These are phyloP conservation scores for Furcula furcula DNA, from an alignment of 2,888 invertebrate species.

Conservation along the genomic window DNA sequence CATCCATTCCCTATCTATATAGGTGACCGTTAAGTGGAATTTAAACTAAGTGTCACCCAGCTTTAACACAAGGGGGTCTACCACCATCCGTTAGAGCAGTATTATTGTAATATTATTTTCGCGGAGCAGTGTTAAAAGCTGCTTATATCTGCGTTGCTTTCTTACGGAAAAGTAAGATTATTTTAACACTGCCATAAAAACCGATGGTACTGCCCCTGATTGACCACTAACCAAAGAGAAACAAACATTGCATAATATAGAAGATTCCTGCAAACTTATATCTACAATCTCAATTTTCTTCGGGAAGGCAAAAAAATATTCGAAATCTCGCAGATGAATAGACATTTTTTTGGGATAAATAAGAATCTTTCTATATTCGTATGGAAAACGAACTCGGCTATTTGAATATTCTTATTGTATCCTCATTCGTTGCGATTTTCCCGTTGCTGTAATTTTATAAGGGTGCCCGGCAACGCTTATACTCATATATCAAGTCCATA, in stretches of 20 bases:
- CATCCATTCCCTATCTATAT: no score
- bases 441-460: slow-evolving; percentile 56
- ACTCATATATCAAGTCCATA: slow-evolving; percentile 67
- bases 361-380: slow-evolving; percentile 37
- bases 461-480: slow-evolving; percentile 52
- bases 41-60: no score
- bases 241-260: background rate
- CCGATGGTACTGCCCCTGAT: no score
- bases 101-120: no score
- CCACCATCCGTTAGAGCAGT: no score
- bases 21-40: no score
- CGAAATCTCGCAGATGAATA: slow-evolving; percentile 29
- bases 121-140: no score
- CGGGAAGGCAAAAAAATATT: slow-evolving; percentile 14
- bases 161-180: no score
- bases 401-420: slow-evolving; percentile 50
- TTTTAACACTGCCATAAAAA: no score
- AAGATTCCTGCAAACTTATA: slow-evolving; percentile 10
- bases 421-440: slow-evolving; percentile 49
- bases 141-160: no score
- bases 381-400: slow-evolving; percentile 24
- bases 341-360: slow-evolving; percentile 31
- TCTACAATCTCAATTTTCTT: slow-evolving; percentile 20
- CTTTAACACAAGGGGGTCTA: no score
- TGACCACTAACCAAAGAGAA: no score